phyloP scores from a whole-genome alignment of 2,797 vertebrate genomes.

The Aulostomus chinensis region DNA sequence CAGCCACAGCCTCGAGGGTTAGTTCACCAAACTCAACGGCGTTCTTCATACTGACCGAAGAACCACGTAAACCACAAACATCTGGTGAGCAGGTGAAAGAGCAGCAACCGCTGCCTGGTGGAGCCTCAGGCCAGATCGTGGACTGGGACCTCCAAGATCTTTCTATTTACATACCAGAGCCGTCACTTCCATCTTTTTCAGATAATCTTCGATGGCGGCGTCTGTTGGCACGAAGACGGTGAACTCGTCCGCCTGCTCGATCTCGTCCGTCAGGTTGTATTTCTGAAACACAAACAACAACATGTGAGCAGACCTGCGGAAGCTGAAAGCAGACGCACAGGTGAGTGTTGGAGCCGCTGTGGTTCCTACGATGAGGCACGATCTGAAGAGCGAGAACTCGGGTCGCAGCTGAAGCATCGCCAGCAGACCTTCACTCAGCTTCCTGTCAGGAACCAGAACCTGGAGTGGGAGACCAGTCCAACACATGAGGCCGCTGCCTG shows the following conservation, averaged over 20 bases:
- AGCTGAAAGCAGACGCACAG: too few relatives aligned
- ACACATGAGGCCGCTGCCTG: too few relatives aligned
- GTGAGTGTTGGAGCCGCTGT: too few relatives aligned
- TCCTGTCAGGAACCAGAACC: slow-evolving; percentile 86
- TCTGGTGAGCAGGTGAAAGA: too few relatives aligned
- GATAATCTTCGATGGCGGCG: slow-evolving; percentile 80
- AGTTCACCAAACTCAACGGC: too few relatives aligned
- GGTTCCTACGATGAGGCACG: slow-evolving; percentile 77
- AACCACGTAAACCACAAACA: too few relatives aligned
- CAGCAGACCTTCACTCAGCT: slow-evolving; percentile 76
- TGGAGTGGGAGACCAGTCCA: slow-evolving; percentile 53
- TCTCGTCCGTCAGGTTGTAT: slow-evolving; percentile 79
- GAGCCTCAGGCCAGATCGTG: too few relatives aligned
- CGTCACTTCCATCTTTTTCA: slow-evolving; percentile 70
- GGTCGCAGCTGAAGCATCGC: slow-evolving; percentile 85
- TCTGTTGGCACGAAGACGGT: slow-evolving; percentile 90
- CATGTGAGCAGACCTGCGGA: neutral
- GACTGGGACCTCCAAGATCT: too few relatives aligned
- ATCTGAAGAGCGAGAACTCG: slow-evolving; percentile 87
- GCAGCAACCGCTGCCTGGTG: too few relatives aligned
- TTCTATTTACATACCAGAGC: slow-evolving; percentile 88
- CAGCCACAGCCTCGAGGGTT: too few relatives aligned
- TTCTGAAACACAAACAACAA: slow-evolving; percentile 74
- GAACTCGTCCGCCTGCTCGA: slow-evolving; percentile 80
- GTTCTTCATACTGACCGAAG: too few relatives aligned